Evolutionary conservation across 2,113 vertebrate species (phyloP).

Genomic region (Siphamia tubifer): DNA sequence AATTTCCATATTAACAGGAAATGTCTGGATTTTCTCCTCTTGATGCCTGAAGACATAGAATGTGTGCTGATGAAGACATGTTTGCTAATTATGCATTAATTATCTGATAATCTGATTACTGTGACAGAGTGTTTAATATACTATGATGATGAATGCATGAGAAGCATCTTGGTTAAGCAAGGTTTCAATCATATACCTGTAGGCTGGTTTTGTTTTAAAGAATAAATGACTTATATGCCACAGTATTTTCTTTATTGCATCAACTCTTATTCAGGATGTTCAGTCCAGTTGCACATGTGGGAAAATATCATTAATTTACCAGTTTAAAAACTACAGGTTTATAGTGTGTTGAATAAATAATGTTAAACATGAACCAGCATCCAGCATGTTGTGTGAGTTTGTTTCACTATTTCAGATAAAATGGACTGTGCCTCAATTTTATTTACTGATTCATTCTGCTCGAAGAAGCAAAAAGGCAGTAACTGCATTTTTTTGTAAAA

Average conservation of each 20-base stretch:
- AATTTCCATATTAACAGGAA: not conserved
- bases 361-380: too few relatives aligned
- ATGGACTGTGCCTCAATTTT: too few relatives aligned
- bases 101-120: conserved; percentile 28
- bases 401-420: too few relatives aligned
- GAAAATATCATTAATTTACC: too few relatives aligned
- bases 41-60: not conserved
- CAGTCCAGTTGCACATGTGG: too few relatives aligned
- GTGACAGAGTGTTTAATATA: conserved; percentile 14
- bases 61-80: not conserved
- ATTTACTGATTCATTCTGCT: too few relatives aligned
- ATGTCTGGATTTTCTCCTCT: not conserved
- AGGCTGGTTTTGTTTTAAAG: not conserved
- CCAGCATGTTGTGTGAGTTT: too few relatives aligned
- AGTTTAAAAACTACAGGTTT: too few relatives aligned
- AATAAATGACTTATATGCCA: not conserved
- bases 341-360: too few relatives aligned
- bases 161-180: not conserved
- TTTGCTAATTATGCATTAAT: conserved; percentile 19
- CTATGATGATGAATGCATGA: conserved; percentile 24
- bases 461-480: too few relatives aligned
- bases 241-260: not conserved
- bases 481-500: too few relatives aligned
- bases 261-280: not conserved
- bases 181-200: not conserved